Evolutionary conservation across 2,113 vertebrate species (phyloP).

Genomic region (Apteryx owenii): DNA sequence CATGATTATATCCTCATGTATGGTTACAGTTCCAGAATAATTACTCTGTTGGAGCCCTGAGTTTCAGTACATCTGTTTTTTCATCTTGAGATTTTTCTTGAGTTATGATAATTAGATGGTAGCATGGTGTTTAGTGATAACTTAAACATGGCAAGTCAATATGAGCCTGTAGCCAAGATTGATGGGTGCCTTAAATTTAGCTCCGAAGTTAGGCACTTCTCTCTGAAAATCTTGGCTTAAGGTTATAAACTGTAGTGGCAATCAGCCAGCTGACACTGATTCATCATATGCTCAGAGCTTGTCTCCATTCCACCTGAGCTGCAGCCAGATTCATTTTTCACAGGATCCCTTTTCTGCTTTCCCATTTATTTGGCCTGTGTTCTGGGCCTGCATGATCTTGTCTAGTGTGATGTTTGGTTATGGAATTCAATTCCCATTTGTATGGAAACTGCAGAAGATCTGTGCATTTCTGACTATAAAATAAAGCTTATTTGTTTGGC

Average conservation of each 20-base stretch:
- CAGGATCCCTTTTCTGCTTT: background rate
- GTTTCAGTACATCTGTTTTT: background rate
- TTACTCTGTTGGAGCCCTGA: background rate
- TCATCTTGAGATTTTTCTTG: background rate
- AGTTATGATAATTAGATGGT: background rate
- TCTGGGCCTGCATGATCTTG: background rate
- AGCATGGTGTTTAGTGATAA: background rate
- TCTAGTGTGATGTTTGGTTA: background rate
- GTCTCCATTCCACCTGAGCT: background rate
- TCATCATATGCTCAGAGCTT: background rate
- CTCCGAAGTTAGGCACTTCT: background rate
- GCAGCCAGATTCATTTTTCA: background rate
- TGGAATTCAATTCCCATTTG: background rate
- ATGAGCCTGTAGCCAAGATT: background rate
- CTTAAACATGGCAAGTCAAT: background rate
- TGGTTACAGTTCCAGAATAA: background rate
- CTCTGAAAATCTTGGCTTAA: background rate
- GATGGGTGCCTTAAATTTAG: background rate
- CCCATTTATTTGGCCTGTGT: background rate
- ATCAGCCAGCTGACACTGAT: background rate
- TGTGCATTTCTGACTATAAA: background rate
- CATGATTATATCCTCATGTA: background rate
- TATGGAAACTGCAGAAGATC: background rate
- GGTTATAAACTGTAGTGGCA: background rate
- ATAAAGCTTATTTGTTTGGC: conserved; percentile 43